Base-by-base conservation (phyloP, 2,888 invertebrate genomes). In the Scaptomyza tumidula region DNA sequence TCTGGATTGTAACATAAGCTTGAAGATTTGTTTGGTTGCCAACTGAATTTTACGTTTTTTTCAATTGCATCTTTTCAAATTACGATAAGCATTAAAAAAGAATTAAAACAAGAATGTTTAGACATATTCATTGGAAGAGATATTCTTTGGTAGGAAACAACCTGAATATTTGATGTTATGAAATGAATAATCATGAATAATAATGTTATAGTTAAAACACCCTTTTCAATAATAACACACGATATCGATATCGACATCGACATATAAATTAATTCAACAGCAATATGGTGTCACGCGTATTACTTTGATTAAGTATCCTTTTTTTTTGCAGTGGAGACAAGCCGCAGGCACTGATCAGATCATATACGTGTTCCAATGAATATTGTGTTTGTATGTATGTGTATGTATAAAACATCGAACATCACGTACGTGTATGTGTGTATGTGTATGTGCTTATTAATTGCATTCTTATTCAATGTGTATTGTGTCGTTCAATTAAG, bases 401-500 rank as follows among this genome's bases (percentile, higher is more conserved):
- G 10, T 27, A 24, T 46, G 29, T 37, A n/a, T n/a, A n/a, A n/a
- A n/a, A n/a, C n/a, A n/a, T n/a, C n/a, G n/a, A n/a, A n/a, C n/a
- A n/a, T n/a, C n/a, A n/a, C n/a, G 0, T 39, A 37, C 9, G 41
- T 4, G 16, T 3, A 39, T 13, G 35, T 24, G 27, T 9, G 7
- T 5, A 24, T 9, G 14, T 10, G 10, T 27, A 24, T 46, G 29
- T 37, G 62, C 33, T 14, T 29, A 54, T 48, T 75, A 57, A 68
- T 79, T 64, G 39, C 43, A 50, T 65, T 50, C 54, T 71, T n/a
- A n/a, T 78, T 65, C 67, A 70, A 78, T 74, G 80, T 56, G 58
- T 69, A 50, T 55, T 67, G 54, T 71, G 61, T 46, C 78, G 68
- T 71, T 68, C 67, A 79, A 77, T 68, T 66, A 72, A 71, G 78